These are phyloP conservation scores for Pangasius macronema DNA, from an alignment of 2,797 vertebrate species.

Conservation along the genomic window DNA sequence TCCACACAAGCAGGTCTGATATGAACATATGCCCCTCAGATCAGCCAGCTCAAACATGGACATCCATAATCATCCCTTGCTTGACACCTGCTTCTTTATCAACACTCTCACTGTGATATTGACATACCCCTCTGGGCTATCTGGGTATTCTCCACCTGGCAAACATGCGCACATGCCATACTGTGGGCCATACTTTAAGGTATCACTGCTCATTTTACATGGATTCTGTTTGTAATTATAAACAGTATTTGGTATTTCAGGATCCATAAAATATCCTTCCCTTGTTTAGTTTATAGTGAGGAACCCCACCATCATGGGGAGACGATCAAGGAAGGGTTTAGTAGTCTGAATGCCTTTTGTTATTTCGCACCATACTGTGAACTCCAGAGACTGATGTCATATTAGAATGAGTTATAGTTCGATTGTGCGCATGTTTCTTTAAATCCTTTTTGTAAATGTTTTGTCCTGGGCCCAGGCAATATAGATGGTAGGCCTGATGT, in stretches of 20 bases:
- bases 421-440: not conserved
- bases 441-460: not conserved
- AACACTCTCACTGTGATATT: slow-evolving; percentile 50
- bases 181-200: not conserved
- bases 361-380: not conserved
- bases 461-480: not conserved
- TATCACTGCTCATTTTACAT: not conserved
- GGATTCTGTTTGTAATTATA: not conserved
- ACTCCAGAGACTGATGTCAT: not conserved
- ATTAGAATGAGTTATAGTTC: not conserved
- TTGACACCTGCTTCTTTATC: slow-evolving; percentile 57
- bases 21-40: slow-evolving; percentile 60
- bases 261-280: not conserved
- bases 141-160: slow-evolving; percentile 62
- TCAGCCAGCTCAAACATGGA: slow-evolving; percentile 61
- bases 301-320: not conserved
- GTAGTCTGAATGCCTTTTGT: not conserved
- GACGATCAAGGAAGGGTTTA: not conserved
- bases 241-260: not conserved
- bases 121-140: slow-evolving; percentile 53
- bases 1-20: slow-evolving; percentile 48
- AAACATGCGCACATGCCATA: not conserved
- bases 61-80: slow-evolving; percentile 68
- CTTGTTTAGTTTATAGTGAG: not conserved
- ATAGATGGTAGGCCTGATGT: not conserved